phyloP scores from a whole-genome alignment of 2,888 invertebrate genomes.

The Tetramorium bicarinatum region DNA sequence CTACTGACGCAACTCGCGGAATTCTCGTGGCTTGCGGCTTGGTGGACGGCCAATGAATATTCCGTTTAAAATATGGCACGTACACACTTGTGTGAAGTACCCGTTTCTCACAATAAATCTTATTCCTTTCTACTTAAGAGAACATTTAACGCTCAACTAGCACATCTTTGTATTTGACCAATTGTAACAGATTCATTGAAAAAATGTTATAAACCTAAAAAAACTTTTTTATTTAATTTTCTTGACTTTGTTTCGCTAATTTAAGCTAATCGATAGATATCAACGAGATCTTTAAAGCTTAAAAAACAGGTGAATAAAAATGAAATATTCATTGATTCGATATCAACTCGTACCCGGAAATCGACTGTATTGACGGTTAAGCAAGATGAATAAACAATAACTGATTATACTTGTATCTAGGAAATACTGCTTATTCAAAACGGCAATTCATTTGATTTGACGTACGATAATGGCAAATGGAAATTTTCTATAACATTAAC shows the following conservation, averaged over 20 bases:
- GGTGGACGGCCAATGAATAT: conserved; percentile 76
- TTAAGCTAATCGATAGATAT: neutral
- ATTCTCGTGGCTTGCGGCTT: conserved; percentile 74
- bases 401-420: neutral
- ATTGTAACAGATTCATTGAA: neutral
- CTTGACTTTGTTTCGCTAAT: neutral
- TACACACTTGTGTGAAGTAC: neutral
- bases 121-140: neutral
- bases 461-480: neutral
- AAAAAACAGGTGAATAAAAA: neutral
- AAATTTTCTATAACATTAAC: neutral
- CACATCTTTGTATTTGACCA: neutral
- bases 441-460: conserved; percentile 15
- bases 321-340: neutral
- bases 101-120: conserved; percentile 17
- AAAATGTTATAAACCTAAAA: neutral
- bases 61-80: conserved; percentile 73
- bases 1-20: conserved; percentile 76
- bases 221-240: neutral
- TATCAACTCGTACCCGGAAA: neutral
- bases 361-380: neutral
- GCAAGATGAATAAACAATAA: conserved; percentile 15
- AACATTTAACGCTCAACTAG: neutral
- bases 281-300: neutral
- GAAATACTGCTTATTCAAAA: conserved; percentile 6